phyloP scores from a whole-genome alignment of 1,140 invertebrate genomes.

The Drosophila gunungcola region DNA sequence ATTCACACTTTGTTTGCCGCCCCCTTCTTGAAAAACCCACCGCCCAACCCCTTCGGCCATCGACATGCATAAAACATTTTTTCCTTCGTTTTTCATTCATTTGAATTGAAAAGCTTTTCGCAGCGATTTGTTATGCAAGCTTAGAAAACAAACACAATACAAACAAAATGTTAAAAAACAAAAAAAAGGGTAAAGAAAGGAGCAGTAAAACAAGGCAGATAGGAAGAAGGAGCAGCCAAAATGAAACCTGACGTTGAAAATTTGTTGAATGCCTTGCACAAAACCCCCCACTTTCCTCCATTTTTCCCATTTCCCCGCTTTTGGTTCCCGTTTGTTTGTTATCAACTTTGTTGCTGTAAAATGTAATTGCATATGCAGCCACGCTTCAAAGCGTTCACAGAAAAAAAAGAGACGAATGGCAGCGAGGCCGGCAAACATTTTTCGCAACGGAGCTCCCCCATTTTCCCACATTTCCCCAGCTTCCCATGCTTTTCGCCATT shows the following conservation, averaged over 20 bases:
- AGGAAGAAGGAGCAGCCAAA: conserved; percentile 43
- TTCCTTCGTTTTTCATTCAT: conserved; percentile 69
- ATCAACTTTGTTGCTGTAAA: conserved; percentile 79
- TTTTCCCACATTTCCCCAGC: conserved; percentile 5
- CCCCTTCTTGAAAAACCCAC: conserved; percentile 1
- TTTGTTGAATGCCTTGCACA: conserved; percentile 69
- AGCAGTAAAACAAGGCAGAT: conserved; percentile 14
- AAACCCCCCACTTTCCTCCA: conserved; percentile 14
- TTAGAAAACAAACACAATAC: conserved; percentile 75
- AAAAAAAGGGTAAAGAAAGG: conserved; percentile 33
- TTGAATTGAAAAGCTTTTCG: conserved; percentile 82
- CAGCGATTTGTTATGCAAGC: conserved; percentile 81
- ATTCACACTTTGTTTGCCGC: conserved; percentile 73
- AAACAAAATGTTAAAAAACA: conserved; percentile 47
- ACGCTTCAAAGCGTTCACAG: conserved; percentile 73
- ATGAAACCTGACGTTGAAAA: conserved; percentile 75
- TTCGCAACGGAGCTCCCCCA: conserved; percentile 31
- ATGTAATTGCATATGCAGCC: conserved; percentile 81
- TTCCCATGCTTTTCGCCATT: conserved; percentile 22
- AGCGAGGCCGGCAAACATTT: conserved; percentile 55
- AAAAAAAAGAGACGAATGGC: conserved; percentile 29
- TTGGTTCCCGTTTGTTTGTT: conserved; percentile 62
- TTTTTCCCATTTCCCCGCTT: conserved; percentile 10
- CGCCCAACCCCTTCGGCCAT: conserved; percentile 7
- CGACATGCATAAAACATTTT: conserved; percentile 78